These are phyloP conservation scores for Orgyia antiqua DNA, from an alignment of 2,888 invertebrate genomes.

Conservation along the genomic window DNA sequence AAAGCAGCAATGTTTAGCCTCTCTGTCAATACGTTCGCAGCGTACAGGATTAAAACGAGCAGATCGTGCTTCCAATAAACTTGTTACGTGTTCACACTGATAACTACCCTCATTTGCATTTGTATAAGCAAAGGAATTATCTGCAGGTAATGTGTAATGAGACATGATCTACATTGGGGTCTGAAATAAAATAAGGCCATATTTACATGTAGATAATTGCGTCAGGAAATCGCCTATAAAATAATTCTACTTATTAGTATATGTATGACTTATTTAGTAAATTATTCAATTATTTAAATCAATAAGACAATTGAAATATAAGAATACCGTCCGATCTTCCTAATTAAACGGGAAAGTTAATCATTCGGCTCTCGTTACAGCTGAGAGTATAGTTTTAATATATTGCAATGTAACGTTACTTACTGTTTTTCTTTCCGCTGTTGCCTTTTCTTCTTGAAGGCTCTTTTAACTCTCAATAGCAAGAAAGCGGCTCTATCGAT, in stretches of 20 bases:
- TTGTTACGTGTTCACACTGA: constrained; percentile 44
- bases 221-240: too few relatives aligned
- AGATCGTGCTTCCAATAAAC: constrained; percentile 35
- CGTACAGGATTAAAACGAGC: constrained; percentile 14
- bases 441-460: constrained; percentile 93
- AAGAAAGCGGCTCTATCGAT: constrained; percentile 94
- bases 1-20: constrained; percentile 22
- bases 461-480: constrained; percentile 90
- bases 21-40: constrained; percentile 20
- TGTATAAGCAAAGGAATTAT: constrained; percentile 32
- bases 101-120: constrained; percentile 42
- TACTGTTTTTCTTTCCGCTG: constrained; percentile 92
- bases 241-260: too few relatives aligned
- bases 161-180: constrained; percentile 23
- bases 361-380: too few relatives aligned
- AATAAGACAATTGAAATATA: too few relatives aligned
- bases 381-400: too few relatives aligned
- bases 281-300: too few relatives aligned
- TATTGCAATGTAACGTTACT: constrained; percentile 49
- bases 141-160: constrained; percentile 35
- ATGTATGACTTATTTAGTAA: too few relatives aligned
- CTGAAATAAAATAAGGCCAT: constrained; percentile 11
- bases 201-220: constrained; percentile 12
- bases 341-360: too few relatives aligned
- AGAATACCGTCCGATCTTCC: too few relatives aligned